Base-by-base conservation (phyloP, 2,113 vertebrate genomes). In the Gopherus flavomarginatus region DNA sequence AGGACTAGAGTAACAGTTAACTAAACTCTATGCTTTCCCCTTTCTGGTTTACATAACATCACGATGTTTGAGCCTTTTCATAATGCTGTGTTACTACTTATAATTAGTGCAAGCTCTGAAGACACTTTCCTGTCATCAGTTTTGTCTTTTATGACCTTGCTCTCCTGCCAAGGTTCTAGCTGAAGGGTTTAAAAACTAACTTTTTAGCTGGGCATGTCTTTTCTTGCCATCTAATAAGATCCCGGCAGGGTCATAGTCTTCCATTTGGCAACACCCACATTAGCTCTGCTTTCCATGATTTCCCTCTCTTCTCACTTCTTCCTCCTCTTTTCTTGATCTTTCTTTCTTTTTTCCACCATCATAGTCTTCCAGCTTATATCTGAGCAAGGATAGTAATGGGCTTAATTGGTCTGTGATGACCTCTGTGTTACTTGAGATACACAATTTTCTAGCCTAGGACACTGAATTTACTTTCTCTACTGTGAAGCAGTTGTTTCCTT, bases 391-490 rank as follows among this genome's bases (percentile, higher is more conserved):
- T 89, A 84, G 62, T 82, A 87, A 1, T 44, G 47, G 31, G 42
- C 59, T 69, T 52, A 87, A 62, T 17, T 35, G 59, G 16, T 69
- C 80, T 91, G 42, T 80, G 54, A 80, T 0, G 0, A 92, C 82
- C 54, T 90, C 59, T 87, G 21, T 75, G 80, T 82, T 72, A 87
- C 31, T 21, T 42, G 54, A 95, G 27, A 21, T 49, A 77, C 59
- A 77, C 86, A 0, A 0, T 29, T 81, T 80, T 52, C 78, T 89
- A 82, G 87, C 85, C 88, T 69, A 69, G 81, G 69, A 83, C 88
- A 82, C 85, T 84, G 5, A 81, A 44, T 87, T 95, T 93, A 86
- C 62, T 86, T 77, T 89, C 93, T 89, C 87, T 90, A 89, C 83
- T 82, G 80, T 87, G 80, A 95, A 94, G 85, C 85, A 53, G 47